Conservation (phyloP, 2,113 vertebrate species). For the Megalops atlanticus region DNA sequence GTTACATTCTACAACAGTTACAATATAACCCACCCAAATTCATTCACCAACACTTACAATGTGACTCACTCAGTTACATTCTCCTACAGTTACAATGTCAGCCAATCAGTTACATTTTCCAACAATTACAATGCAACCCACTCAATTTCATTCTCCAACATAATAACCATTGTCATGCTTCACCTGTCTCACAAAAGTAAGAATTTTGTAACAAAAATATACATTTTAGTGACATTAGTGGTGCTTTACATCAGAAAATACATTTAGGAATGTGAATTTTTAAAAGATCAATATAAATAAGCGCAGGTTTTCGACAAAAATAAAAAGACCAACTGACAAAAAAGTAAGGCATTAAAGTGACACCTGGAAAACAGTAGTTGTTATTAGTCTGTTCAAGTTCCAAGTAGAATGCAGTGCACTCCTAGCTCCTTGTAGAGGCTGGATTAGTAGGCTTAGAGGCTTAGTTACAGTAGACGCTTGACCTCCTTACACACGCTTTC, state of each 20-base stretch:
- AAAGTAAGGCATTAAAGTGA: conserved; percentile 33
- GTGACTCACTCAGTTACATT: not conserved
- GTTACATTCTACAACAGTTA: too few relatives aligned
- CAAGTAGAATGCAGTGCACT: conserved; percentile 85
- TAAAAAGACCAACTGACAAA: conserved; percentile 8
- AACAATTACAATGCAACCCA: too few relatives aligned
- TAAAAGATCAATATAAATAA: not conserved
- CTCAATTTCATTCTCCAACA: not conserved
- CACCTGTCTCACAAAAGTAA: not conserved
- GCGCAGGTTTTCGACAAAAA: not conserved
- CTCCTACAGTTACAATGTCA: too few relatives aligned
- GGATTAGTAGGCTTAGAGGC: conserved; percentile 67
- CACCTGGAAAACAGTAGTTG: conserved; percentile 57
- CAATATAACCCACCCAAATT: not conserved
- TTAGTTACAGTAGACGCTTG: conserved; percentile 42
- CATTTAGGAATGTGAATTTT: not conserved
- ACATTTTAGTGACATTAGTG: not conserved
- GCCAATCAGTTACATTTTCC: not conserved
- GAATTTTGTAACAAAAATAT: not conserved
- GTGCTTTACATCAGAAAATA: not conserved
- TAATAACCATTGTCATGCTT: not conserved
- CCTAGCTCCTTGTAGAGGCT: conserved; percentile 87
- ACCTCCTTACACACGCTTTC: conserved; percentile 44
- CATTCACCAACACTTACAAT: not conserved
- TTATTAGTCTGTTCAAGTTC: conserved; percentile 79